Evolutionary conservation across 2,797 vertebrate species (phyloP).

Genomic region (Melanotaenia boesemani): DNA sequence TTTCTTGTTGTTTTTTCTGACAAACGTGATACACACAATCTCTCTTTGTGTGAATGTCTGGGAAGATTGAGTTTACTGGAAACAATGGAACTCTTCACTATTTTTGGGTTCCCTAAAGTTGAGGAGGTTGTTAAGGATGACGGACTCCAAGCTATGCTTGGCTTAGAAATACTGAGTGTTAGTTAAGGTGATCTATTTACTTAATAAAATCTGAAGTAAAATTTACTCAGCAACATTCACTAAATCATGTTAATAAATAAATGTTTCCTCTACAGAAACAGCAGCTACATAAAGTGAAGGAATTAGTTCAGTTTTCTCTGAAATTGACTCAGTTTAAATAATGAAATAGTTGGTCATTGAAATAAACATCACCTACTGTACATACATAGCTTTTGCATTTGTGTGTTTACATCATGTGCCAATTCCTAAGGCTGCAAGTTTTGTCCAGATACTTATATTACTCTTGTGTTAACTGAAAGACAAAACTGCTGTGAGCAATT

Average conservation of each 20-base stretch:
- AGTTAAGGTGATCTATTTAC: conserved; percentile 10
- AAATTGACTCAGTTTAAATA: background rate
- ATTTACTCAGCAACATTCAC: conserved; percentile 4
- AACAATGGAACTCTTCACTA: conserved; percentile 67
- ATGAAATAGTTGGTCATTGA: background rate
- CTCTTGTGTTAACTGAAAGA: background rate
- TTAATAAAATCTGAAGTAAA: conserved; percentile 5
- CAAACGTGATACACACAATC: conserved; percentile 65
- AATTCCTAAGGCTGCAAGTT: background rate
- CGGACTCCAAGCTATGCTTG: conserved; percentile 58
- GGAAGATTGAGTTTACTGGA: conserved; percentile 66
- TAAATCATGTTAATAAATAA: background rate
- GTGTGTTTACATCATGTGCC: background rate
- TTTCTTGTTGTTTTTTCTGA: conserved; percentile 1
- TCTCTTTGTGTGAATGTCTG: conserved; percentile 64
- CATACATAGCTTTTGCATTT: background rate
- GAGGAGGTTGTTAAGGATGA: conserved; percentile 62
- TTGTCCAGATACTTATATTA: conserved; percentile 11
- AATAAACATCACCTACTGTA: background rate
- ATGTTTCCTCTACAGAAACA: background rate
- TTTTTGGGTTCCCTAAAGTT: conserved; percentile 61
- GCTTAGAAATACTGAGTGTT: conserved; percentile 32
- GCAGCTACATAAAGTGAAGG: background rate
- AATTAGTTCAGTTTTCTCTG: background rate
- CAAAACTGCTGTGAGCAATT: conserved; percentile 36